These are phyloP conservation scores for Heliornis fulica DNA, from an alignment of 2,113 vertebrate genomes.

Conservation along the genomic window DNA sequence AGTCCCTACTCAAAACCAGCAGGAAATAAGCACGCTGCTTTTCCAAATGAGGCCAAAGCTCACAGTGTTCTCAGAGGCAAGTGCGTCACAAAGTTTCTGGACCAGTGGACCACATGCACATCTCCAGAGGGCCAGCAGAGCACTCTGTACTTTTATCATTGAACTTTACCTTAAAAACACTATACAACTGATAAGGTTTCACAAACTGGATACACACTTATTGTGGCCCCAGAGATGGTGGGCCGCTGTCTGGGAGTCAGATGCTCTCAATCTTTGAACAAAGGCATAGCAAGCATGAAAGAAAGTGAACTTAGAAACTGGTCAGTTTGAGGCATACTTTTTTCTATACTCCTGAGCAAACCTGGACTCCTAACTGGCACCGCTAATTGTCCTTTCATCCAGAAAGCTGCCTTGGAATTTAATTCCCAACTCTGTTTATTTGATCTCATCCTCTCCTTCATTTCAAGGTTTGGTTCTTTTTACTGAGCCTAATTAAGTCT, in stretches of 20 bases:
- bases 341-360: background rate
- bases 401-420: background rate
- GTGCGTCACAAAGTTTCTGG: background rate
- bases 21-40: background rate
- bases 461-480: background rate
- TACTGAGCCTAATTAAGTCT: background rate
- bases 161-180: background rate
- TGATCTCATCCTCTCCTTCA: background rate
- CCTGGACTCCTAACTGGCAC: background rate
- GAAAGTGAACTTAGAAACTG: background rate
- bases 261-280: background rate
- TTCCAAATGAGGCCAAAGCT: background rate
- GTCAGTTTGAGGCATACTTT: background rate
- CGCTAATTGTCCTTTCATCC: background rate
- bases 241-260: background rate
- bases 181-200: background rate
- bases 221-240: background rate
- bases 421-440: background rate
- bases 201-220: background rate
- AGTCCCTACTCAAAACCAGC: background rate
- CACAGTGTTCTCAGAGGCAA: background rate
- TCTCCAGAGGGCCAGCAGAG: background rate
- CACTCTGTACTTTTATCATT: background rate
- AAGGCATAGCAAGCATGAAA: background rate
- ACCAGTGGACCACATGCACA: background rate